Evolutionary conservation across 2,888 invertebrate genomes (phyloP).

Genomic region (Drosophila algonquin): DNA sequence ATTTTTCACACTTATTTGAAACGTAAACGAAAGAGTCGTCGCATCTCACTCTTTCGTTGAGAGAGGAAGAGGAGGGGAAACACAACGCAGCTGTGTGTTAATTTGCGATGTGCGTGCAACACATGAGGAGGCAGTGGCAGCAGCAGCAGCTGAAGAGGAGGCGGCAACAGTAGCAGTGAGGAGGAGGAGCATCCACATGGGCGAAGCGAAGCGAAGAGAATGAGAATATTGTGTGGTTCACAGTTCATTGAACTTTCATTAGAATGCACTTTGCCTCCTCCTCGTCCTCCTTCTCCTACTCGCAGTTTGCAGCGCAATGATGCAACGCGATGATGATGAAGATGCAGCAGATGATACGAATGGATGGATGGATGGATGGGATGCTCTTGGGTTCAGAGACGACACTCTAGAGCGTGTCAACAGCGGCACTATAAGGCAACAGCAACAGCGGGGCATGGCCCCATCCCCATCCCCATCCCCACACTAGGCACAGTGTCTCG

Average conservation of each 20-base stretch:
- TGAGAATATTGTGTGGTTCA: slow-evolving; percentile 57
- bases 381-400: slow-evolving; percentile 1
- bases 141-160: slow-evolving; percentile 28
- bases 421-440: not conserved
- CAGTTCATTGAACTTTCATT: slow-evolving; percentile 69
- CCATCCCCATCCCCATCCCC: not conserved
- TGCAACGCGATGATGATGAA: slow-evolving; percentile 25
- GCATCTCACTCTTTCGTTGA: not conserved
- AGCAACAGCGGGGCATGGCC: not conserved
- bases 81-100: slow-evolving; percentile 53
- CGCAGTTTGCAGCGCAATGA: not conserved
- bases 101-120: slow-evolving; percentile 58
- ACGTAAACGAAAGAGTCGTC: no score
- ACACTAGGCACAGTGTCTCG: not conserved
- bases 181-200: not conserved
- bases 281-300: not conserved
- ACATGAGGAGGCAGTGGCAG: slow-evolving; percentile 7
- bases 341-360: slow-evolving; percentile 31
- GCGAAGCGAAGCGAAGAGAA: not conserved
- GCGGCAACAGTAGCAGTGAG: not conserved
- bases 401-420: slow-evolving; percentile 1
- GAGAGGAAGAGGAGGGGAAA: not conserved
- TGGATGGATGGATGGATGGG: slow-evolving; percentile 20
- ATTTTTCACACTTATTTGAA: not conserved
- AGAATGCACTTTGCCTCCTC: slow-evolving; percentile 57